Evolutionary conservation across 2,888 invertebrate species (phyloP), one percentile per base, ranked within the genome.

Genomic region (Lasioglossum calceatum): DNA sequence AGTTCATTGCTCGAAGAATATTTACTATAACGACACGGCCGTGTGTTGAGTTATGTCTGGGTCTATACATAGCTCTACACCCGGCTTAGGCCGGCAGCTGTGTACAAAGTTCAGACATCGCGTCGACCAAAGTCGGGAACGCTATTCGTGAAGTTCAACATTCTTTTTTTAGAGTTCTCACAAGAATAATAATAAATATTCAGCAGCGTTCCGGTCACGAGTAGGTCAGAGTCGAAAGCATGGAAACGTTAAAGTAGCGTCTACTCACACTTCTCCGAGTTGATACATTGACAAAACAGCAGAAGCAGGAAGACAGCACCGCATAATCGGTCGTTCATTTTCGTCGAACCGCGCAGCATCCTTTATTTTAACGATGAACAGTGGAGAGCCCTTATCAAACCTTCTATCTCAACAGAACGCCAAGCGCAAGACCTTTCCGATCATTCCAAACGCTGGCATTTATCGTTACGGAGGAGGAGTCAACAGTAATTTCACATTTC

Each of bases 181-280:
- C 44, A 14, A 44, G 14, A 44, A 44, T 44, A 44, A 44, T 14
- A 14, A 44, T 32, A 32, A 2, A 32, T 64, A 64, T 32, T 32
- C 3, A 64, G 32, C 32, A 64, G 19, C 32, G 64, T 32, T 64
- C 64, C 64, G 19, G 32, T 19, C 19, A 64, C 32, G 64, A 64
- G 19, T 19, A 64, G 64, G 19, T 64, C 7, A 19, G 7, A 58
- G n/a, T 58, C 58, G n/a, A n/a, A 58, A 58, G 58, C 58, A 58
- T 58, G 12, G 58, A n/a, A 58, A n/a, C 58, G n/a, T 12, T 58
- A 10, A 0, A 54, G 12, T n/a, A 12, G n/a, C 76, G 36, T 19
- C 81, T 81, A 90, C 90, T 90, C 64, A 91, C 90, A 81, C 39
- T 81, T 84, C 39, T 86, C 85, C n/a, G 81, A 84, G 39, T 16